Base-by-base conservation (phyloP, 2,113 vertebrate genomes). In the Muscicapa adusta region DNA sequence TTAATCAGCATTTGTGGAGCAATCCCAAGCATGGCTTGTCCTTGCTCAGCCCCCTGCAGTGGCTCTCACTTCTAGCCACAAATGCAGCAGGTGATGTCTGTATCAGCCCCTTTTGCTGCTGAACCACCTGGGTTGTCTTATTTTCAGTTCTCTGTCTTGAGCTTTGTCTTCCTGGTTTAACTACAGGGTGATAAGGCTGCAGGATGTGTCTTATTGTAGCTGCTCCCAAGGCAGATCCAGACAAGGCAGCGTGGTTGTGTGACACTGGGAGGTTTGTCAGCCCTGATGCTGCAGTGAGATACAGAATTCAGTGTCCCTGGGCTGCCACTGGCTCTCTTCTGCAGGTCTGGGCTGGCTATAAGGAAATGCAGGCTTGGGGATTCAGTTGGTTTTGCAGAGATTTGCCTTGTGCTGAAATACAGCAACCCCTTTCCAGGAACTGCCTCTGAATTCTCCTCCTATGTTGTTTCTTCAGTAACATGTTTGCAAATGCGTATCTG, bases 221-320 rank as follows among this genome's bases (percentile, higher is more conserved):
- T 33, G 20, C 12, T 95, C 42, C 31, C 26, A 40, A 56, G 57
- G 66, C 77, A 89, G 65, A 58, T 25, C 26, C 77, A 76, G 38
- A 72, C 0, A 4, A 85, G 36, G 3, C 0, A 2, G 10, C 18
- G 43, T 0, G 2, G 67, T 66, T 83, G 20, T 28, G 29, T 74
- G 92, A 71, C 47, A 54, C 90, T 5, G 43, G 43, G 33, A 92
- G 23, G 38, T 67, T 43, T 74, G 65, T 73, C 67, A 79, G 6
- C 31, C 0, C 0, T 2, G 50, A 88, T 61, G 48, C 36, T 45
- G 45, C 0, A 3, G 36, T 0, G 0, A 79, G 77, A 88, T 65
- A 70, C 8, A 0, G 33, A 4, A 1, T 66, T 57, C 6, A 0
- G 26, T 11, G 8, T 60, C 60, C 56, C 57, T 10, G 19, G 48